A percentile compares a stretch with the other conserved stretches of the same genome.
Evolutionary conservation across 2,113 vertebrate genomes (phyloP).

Genomic region (Strix aluco): DNA sequence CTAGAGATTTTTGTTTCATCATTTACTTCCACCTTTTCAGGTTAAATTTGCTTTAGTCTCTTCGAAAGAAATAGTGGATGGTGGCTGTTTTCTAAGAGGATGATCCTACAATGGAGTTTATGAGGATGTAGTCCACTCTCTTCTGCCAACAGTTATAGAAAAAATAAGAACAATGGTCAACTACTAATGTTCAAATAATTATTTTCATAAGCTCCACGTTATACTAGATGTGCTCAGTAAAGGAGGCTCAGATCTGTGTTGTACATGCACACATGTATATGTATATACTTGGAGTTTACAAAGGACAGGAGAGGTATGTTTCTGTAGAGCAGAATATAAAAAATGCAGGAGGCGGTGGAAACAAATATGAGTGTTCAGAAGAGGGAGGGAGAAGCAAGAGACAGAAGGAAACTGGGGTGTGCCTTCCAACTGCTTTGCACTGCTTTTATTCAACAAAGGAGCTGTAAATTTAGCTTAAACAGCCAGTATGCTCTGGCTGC

Average conservation of each 20-base stretch:
- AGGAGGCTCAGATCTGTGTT: not conserved
- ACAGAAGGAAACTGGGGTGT: not conserved
- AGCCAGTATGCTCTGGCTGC: not conserved
- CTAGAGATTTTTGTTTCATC: not conserved
- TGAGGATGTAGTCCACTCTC: not conserved
- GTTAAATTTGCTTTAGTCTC: constrained; percentile 36
- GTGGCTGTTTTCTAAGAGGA: constrained; percentile 11
- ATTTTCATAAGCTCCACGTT: constrained; percentile 39
- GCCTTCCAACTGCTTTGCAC: not conserved
- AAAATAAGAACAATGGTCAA: not conserved
- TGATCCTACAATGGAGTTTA: not conserved
- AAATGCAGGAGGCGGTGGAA: not conserved
- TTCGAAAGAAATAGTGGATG: not conserved
- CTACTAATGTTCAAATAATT: constrained; percentile 39
- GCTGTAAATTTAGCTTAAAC: constrained; percentile 31
- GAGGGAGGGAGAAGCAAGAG: not conserved
- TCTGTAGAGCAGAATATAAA: not conserved
- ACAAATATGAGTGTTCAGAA: not conserved
- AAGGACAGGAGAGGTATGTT: not conserved
- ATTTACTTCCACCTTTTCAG: constrained; percentile 14
- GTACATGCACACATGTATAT: not conserved
- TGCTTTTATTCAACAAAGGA: constrained; percentile 35
- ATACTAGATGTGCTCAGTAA: constrained; percentile 10
- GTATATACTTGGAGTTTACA: not conserved
- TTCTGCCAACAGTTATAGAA: constrained; percentile 33